These are phyloP conservation scores for Musca domestica DNA, from an alignment of 1,140 invertebrate genomes.

Conservation along the genomic window DNA sequence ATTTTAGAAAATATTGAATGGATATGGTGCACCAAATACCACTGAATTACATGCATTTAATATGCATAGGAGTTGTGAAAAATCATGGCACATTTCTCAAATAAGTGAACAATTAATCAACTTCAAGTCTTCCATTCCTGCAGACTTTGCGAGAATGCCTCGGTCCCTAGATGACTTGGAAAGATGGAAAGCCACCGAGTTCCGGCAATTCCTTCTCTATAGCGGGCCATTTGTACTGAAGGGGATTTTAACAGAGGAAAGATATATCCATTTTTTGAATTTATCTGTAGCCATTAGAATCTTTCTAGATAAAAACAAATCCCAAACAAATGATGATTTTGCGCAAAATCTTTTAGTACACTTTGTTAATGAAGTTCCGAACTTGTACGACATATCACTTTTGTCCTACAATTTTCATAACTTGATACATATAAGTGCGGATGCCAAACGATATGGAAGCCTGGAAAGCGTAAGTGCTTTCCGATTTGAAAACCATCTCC, in stretches of 20 bases:
- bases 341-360: not conserved
- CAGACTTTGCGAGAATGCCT: conserved; percentile 8
- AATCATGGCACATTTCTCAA: not conserved
- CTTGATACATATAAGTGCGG: conserved; percentile 27
- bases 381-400: not conserved
- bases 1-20: not conserved
- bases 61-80: conserved; percentile 17
- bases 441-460: conserved; percentile 24
- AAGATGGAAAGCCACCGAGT: conserved; percentile 18
- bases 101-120: not conserved
- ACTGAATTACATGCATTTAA: conserved; percentile 15
- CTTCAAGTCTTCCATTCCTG: not conserved
- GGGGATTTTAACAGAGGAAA: not conserved
- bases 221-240: conserved; percentile 13
- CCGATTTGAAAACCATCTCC: conserved; percentile 28
- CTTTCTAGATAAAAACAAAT: not conserved
- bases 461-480: conserved; percentile 27
- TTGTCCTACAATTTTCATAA: conserved; percentile 27
- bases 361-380: too few species aligned
- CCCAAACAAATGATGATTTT: not conserved
- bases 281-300: conserved; percentile 8
- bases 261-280: conserved; percentile 2
- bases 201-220: conserved; percentile 11
- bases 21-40: conserved; percentile 8
- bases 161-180: not conserved